Base-by-base conservation (phyloP, 2,888 invertebrate genomes). In the Pomacea canaliculata region DNA sequence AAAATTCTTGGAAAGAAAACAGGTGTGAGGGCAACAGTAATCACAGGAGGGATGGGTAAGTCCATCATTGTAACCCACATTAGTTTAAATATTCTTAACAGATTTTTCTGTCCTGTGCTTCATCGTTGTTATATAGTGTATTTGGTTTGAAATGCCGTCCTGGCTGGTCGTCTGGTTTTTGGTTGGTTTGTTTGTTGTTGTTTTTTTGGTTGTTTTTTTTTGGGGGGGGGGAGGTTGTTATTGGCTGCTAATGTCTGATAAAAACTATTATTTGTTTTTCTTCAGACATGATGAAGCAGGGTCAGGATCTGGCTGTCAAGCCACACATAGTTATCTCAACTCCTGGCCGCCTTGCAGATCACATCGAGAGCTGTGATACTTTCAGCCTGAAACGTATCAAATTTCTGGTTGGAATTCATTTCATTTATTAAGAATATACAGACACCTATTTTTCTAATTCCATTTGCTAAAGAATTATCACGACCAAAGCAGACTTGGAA, bases 251-350 rank as follows among this genome's bases (percentile, higher is more conserved):
- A 37, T 56, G 10, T 56, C 3, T 56, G 51, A 56, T 56, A 16
- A 13, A 1, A 16, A 7, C 23, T 23, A 23, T 23, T 23, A 23
- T 13, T 56, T 10, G 1, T 67, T 18, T n/a, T 60, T 27, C 80
- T 81, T 10, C 84, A 90, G 91, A 91, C 90, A 97, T 97, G 93
- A 93, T 98, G 77, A 92, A 94, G 19, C 98, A 99, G 91, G 96
- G 96, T 0, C 92, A 94, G 85, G 96, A 96, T 85, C 92, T 99
- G 37, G 93, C 95, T 18, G 94, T 94, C 81, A 93, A 94, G 74
- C 99, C 99, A 0, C 99, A 99, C 90, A 94, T 99, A 83, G 96
- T 99, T 2, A 95, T 99, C 0, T 96, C 98, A 0, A 99, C 99
- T 90, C 99, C 99, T 0, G 99, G 99, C 1, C 91, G 98, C 27